Evolutionary conservation across 1,140 invertebrate genomes (phyloP), one percentile per base, ranked within the genome.

Genomic region (Oryzaephilus surinamensis): DNA sequence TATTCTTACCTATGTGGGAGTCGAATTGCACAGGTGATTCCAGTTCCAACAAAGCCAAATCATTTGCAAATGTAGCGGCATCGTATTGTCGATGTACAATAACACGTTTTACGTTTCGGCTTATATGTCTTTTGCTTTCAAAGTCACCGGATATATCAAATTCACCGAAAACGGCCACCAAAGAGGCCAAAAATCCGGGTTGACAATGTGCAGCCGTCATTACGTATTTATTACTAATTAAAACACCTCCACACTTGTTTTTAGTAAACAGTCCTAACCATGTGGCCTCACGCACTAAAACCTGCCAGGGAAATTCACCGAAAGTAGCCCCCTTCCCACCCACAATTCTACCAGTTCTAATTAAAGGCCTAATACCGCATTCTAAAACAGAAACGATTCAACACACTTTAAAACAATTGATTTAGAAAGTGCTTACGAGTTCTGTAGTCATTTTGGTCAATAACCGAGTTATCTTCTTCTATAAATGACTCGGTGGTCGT

Each of bases 251-350:
- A 57, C 90, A 95, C 63, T 95, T 95, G 60, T 94, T 93, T 62
- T 95, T 94, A n/a, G 88, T 90, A 59, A 93, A 92, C 1, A 94
- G 71, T 2, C 91, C 91, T 23, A 94, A 65, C 88, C 88, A 94
- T 0, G 88, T 91, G 4, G 87, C 82, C 62, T 95, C 91, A 34
- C 87, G 73, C 0, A 95, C 84, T 12, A 95, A 65, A 2, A 90
- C 89, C 59, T 94, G 89, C 91, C 90, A 95, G 0, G 90, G 90
- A 77, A 84, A 94, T 60, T 87, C 80, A 4, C 88, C 90, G 50
- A 90, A 91, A 1, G 70, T 71, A 4, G 87, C 77, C 37, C 79
- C 79, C 61, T 86, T 88, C 8, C 90, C 91, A 34, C 90, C 90
- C 6, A 95, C 91, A 42, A 95, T 92, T 47, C 88, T 71, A 2